Base-by-base conservation (phyloP, 2,888 invertebrate species). In the Biston stratarius region DNA sequence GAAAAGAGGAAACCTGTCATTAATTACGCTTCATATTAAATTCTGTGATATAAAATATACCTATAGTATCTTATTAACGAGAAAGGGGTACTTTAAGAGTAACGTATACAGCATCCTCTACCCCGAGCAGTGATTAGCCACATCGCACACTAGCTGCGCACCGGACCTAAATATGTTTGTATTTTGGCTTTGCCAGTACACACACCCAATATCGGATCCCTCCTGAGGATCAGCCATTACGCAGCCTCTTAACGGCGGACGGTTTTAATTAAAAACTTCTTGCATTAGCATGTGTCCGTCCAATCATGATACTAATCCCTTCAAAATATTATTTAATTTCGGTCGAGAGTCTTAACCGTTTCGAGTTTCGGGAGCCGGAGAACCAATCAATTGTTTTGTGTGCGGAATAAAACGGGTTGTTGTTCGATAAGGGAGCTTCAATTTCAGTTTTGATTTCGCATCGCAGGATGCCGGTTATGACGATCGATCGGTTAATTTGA, bases 221-320 rank as follows among this genome's bases (percentile, higher is more conserved):
- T 90, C 87, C 84, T 83, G 87, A 88, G 91, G 91, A 91, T 92
- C 90, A 87, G 87, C 91, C 87, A 91, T 92, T 92, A 92, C 90
- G 87, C 87, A 91, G 92, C 92, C 93, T 93, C 93, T 93, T 94
- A 92, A 88, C 92, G 86, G 83, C 88, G 86, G 86, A 85, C 90
- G 89, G 89, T 91, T 94, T 94, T 94, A 94, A 94, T 94, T 94
- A 94, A 94, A 94, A 93, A 93, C 93, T 94, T 93, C 93, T 92
- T 92, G 86, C 92, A 92, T 92, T 92, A 92, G 87, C 92, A 90
- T 91, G 90, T 89, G 89, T 88, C 87, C 86, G 87, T 82, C 87
- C 87, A 86, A 86, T 89, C 86, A 87, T 85, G 86, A 84, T 86
- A 83, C 86, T 89, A 89, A 90, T 89, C 88, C 87, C 85, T 86